Evolutionary conservation across 2,888 invertebrate species (phyloP).

Genomic region (Cryptocephalus moraei): DNA sequence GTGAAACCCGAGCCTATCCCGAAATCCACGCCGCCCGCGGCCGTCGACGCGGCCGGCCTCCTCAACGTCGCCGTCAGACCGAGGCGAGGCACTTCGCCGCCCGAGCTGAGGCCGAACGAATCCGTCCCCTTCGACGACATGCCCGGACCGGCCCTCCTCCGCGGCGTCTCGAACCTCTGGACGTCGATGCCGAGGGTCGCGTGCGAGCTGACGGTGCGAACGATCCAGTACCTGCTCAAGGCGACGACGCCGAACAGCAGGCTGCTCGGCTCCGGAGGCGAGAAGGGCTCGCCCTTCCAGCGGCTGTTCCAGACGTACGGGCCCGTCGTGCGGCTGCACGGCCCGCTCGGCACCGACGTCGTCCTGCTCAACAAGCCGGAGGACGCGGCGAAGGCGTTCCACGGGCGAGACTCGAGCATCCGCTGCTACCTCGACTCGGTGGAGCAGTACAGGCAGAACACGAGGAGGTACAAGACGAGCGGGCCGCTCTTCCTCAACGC

Average conservation of each 20-base stretch:
- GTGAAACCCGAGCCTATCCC: too few relatives aligned
- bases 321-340: constrained; percentile 54
- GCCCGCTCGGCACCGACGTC: constrained; percentile 53
- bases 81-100: too few relatives aligned
- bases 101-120: background rate
- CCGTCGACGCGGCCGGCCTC: too few relatives aligned
- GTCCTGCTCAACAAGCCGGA: constrained; percentile 55
- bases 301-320: constrained; percentile 47
- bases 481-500: constrained; percentile 41
- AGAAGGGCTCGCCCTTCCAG: constrained; percentile 33
- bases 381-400: constrained; percentile 51
- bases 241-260: constrained; percentile 41
- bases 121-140: constrained; percentile 48
- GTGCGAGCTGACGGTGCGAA: constrained; percentile 48
- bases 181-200: constrained; percentile 51
- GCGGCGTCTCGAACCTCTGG: constrained; percentile 48
- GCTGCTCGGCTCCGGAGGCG: constrained; percentile 39
- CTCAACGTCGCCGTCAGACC: too few relatives aligned
- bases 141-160: constrained; percentile 51
- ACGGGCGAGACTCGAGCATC: constrained; percentile 51
- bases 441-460: constrained; percentile 51
- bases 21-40: too few relatives aligned
- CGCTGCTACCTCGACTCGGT: constrained; percentile 53
- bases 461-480: constrained; percentile 43
- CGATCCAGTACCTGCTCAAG: constrained; percentile 43